phyloP scores from a whole-genome alignment of 2,888 invertebrate genomes.

The Cantharis nigra region DNA sequence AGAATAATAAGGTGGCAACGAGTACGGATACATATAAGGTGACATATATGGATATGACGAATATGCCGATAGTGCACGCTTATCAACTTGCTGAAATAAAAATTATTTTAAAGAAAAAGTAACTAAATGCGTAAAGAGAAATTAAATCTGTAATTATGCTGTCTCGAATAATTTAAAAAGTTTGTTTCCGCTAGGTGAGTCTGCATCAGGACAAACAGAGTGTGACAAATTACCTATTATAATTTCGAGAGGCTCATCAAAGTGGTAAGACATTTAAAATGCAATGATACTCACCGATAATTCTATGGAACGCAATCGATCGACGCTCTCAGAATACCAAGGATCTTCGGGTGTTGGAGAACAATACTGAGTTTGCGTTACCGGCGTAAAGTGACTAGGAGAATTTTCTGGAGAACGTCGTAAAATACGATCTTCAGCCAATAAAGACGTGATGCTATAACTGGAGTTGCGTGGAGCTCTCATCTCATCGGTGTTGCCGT shows the following conservation, averaged over 20 bases:
- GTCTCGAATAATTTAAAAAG: background rate
- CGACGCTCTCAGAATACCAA: slow-evolving; percentile 53
- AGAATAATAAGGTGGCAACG: slow-evolving; percentile 48
- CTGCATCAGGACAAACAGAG: background rate
- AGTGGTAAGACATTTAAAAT: background rate
- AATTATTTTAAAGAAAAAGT: background rate
- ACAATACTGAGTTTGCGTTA: slow-evolving; percentile 56
- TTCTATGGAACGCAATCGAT: slow-evolving; percentile 53
- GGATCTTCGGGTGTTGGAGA: slow-evolving; percentile 54
- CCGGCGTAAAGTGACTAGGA: slow-evolving; percentile 49
- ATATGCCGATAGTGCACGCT: slow-evolving; percentile 46
- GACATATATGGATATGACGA: slow-evolving; percentile 56
- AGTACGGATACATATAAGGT: slow-evolving; percentile 53
- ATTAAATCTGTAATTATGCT: background rate
- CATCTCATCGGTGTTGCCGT: slow-evolving; percentile 39
- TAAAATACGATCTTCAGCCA: slow-evolving; percentile 63
- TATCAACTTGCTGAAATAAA: slow-evolving; percentile 33
- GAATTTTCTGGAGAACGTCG: slow-evolving; percentile 50
- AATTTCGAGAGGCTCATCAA: too few species aligned
- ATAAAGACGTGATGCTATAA: slow-evolving; percentile 84
- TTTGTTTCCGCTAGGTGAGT: background rate
- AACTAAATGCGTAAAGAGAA: background rate
- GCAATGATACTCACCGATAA: slow-evolving; percentile 49
- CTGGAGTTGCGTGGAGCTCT: slow-evolving; percentile 61
- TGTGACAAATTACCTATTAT: background rate